These are phyloP conservation scores for Pachyramphus minor DNA, from an alignment of 2,113 vertebrate species.

Conservation along the genomic window DNA sequence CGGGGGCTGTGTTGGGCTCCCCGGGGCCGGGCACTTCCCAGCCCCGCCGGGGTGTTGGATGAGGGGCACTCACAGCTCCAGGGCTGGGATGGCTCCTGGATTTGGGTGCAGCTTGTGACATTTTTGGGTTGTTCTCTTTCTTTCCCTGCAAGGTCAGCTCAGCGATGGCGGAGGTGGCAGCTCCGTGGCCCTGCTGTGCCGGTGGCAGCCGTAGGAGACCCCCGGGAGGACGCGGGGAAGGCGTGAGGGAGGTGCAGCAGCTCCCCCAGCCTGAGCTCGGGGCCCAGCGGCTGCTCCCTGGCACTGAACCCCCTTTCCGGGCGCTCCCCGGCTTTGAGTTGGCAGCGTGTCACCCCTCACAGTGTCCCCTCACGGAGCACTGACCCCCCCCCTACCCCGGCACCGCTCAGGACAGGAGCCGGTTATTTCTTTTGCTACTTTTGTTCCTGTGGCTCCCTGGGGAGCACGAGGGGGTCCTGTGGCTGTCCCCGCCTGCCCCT, in stretches of 20 bases:
- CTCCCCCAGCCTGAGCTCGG: neutral
- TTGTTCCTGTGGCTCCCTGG: neutral
- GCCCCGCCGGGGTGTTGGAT: rapidly evolving
- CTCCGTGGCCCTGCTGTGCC: constrained; percentile 21
- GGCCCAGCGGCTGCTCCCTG: neutral
- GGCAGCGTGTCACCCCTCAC: neutral
- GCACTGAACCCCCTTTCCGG: neutral
- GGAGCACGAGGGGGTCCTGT: rapidly evolving
- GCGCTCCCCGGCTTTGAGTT: neutral
- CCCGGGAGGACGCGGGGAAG: neutral
- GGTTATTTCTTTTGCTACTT: neutral
- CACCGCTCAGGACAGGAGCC: neutral
- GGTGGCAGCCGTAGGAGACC: constrained; percentile 13
- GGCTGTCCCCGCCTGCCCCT: rapidly evolving
- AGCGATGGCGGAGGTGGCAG: neutral
- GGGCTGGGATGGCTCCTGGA: neutral
- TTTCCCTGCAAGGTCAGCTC: constrained; percentile 41
- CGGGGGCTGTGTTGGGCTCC: rapidly evolving
- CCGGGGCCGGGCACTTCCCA: neutral
- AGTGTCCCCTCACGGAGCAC: neutral
- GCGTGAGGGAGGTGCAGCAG: neutral
- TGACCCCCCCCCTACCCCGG: too few relatives aligned
- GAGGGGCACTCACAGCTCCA: neutral
- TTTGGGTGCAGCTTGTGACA: constrained; percentile 27
- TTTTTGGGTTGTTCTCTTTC: neutral